These are phyloP conservation scores for Empidonax alnorum DNA, from an alignment of 2,113 vertebrate genomes.

Conservation along the genomic window DNA sequence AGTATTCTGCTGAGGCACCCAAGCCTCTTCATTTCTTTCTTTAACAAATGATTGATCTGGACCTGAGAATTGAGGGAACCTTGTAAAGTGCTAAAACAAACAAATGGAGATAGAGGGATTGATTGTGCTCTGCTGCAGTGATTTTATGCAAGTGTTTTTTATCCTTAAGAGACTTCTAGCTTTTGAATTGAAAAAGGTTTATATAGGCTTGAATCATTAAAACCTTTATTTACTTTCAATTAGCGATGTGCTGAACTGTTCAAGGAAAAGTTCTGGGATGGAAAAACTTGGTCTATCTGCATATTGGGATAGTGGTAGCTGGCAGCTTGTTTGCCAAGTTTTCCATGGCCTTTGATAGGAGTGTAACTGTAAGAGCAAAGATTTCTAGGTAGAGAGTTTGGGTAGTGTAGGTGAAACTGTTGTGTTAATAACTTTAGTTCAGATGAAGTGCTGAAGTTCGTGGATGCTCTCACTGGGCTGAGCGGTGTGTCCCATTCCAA, in stretches of 20 bases:
- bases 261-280: neutral
- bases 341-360: neutral
- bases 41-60: slow-evolving; percentile 70
- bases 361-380: neutral
- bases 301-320: neutral
- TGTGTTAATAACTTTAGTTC: neutral
- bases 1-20: slow-evolving; percentile 53
- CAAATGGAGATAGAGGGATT: slow-evolving; percentile 59
- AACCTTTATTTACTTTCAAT: slow-evolving; percentile 62
- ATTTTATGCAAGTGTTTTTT: slow-evolving; percentile 68
- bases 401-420: neutral
- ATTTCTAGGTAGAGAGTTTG: neutral
- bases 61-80: slow-evolving; percentile 50
- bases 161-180: slow-evolving; percentile 25
- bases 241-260: slow-evolving; percentile 13
- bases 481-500: neutral
- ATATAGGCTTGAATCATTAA: slow-evolving; percentile 45
- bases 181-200: slow-evolving; percentile 48
- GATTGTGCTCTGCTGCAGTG: slow-evolving; percentile 53
- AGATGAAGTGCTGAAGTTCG: neutral
- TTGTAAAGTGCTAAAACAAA: slow-evolving; percentile 67
- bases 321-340: neutral
- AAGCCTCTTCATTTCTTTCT: slow-evolving; percentile 51
- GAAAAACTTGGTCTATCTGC: neutral
- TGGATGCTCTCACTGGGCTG: neutral